Conservation (phyloP, 2,113 vertebrate genomes). For the Tretioscincus oriximinensis region DNA sequence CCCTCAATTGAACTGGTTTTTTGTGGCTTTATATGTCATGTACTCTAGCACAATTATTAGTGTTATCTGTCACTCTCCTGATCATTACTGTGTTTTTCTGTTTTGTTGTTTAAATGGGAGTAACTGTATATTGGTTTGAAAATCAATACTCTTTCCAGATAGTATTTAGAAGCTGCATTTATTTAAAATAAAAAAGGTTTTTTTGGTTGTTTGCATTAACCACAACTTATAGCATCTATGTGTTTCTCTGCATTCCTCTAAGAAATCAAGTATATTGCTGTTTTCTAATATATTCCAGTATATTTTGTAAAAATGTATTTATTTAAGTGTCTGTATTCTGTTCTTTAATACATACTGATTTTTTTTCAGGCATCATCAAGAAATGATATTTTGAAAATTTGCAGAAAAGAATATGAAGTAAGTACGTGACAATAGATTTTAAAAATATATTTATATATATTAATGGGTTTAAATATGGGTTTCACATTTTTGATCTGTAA, state of each 20-base stretch:
- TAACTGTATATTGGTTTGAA: background rate
- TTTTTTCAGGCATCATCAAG: slow-evolving; percentile 88
- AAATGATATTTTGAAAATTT: slow-evolving; percentile 91
- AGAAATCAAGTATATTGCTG: background rate
- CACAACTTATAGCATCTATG: background rate
- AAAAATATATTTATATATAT: slow-evolving; percentile 3
- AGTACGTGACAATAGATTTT: slow-evolving; percentile 42
- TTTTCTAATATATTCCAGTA: background rate
- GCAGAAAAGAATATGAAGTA: slow-evolving; percentile 97
- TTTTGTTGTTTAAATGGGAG: background rate
- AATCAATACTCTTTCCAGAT: too few relatives aligned
- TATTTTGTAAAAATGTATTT: background rate
- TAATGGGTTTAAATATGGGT: slow-evolving; percentile 16
- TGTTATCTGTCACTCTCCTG: too few relatives aligned
- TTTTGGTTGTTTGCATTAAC: background rate
- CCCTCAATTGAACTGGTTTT: too few relatives aligned
- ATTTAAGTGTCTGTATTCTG: background rate
- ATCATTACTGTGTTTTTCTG: background rate
- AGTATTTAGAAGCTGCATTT: background rate
- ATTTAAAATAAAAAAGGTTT: background rate
- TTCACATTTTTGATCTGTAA: background rate
- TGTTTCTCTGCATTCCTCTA: background rate
- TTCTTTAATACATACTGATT: slow-evolving; percentile 45
- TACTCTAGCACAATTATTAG: too few relatives aligned
- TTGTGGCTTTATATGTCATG: too few relatives aligned